phyloP scores from a whole-genome alignment of 2,888 invertebrate genomes.

The Seira musarum region DNA sequence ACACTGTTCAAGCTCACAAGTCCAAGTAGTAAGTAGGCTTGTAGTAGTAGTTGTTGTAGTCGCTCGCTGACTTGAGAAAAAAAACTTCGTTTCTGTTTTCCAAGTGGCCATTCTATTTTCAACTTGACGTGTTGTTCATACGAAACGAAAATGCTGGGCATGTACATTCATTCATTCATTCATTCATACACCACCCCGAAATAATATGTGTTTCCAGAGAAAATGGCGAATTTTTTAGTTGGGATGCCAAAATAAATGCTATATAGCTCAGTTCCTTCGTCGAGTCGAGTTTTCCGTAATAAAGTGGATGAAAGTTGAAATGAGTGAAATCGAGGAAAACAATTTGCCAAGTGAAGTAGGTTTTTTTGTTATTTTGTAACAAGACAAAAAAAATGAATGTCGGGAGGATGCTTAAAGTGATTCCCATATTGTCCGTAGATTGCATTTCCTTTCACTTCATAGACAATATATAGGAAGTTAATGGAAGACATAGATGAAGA shows the following conservation, averaged over 20 bases:
- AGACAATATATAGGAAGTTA: neutral
- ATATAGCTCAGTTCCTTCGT: neutral
- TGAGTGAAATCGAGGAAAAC: conserved; percentile 28
- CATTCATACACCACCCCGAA: neutral
- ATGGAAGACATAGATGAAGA: conserved; percentile 33
- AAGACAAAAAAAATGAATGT: neutral
- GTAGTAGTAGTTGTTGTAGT: neutral
- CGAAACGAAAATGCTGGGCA: too few species aligned
- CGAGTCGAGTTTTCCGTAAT: too few species aligned
- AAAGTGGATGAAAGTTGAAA: neutral
- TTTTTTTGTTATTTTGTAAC: neutral
- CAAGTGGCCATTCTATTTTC: neutral
- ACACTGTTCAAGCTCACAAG: too few species aligned
- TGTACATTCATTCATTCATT: too few species aligned
- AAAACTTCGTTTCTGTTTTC: neutral
- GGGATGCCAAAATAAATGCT: neutral
- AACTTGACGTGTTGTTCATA: conserved; percentile 6
- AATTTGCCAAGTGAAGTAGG: conserved; percentile 43
- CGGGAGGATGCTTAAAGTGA: neutral
- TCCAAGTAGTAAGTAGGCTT: neutral
- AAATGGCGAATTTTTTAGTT: neutral
- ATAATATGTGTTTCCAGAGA: neutral
- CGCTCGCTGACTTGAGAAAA: neutral
- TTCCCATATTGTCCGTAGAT: neutral
- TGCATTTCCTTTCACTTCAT: conserved; percentile 32